These are phyloP conservation scores for Hemicrepidius hirtus DNA, from an alignment of 2,888 invertebrate species.

Conservation along the genomic window DNA sequence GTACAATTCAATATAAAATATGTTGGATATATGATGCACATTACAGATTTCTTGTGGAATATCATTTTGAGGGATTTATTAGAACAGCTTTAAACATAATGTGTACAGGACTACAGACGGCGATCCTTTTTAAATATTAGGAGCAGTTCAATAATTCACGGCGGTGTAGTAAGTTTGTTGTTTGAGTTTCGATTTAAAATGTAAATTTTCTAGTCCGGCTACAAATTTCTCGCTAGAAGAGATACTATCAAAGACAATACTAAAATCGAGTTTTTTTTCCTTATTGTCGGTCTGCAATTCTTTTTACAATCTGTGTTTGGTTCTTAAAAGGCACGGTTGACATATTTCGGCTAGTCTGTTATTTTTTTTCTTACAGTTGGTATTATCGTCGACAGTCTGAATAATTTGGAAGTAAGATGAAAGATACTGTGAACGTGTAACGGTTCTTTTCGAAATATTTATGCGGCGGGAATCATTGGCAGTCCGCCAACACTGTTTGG, in stretches of 20 bases:
- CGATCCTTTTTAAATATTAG: slow-evolving; percentile 23
- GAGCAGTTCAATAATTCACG: slow-evolving; percentile 25
- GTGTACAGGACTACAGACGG: slow-evolving; percentile 13
- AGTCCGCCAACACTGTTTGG: slow-evolving; percentile 54
- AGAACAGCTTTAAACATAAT: neutral
- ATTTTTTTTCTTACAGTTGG: neutral
- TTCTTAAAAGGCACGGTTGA: neutral
- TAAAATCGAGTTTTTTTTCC: slow-evolving; percentile 13
- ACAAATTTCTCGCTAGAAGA: slow-evolving; percentile 18
- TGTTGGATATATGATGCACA: too few species aligned
- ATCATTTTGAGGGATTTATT: neutral
- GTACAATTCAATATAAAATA: too few species aligned
- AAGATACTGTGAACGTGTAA: slow-evolving; percentile 60
- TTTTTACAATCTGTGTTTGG: slow-evolving; percentile 3
- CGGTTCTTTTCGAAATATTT: slow-evolving; percentile 56
- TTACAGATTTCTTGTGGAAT: neutral
- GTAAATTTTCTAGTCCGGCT: slow-evolving; percentile 22
- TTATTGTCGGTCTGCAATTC: neutral
- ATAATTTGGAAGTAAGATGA: slow-evolving; percentile 35
- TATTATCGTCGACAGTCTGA: neutral
- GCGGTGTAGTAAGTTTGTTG: neutral
- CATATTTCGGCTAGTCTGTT: neutral
- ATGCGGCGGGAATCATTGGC: slow-evolving; percentile 60
- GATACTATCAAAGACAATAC: slow-evolving; percentile 23
- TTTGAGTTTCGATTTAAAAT: slow-evolving; percentile 31